phyloP scores from a whole-genome alignment of 1,140 invertebrate species.

The Eurosta solidaginis region DNA sequence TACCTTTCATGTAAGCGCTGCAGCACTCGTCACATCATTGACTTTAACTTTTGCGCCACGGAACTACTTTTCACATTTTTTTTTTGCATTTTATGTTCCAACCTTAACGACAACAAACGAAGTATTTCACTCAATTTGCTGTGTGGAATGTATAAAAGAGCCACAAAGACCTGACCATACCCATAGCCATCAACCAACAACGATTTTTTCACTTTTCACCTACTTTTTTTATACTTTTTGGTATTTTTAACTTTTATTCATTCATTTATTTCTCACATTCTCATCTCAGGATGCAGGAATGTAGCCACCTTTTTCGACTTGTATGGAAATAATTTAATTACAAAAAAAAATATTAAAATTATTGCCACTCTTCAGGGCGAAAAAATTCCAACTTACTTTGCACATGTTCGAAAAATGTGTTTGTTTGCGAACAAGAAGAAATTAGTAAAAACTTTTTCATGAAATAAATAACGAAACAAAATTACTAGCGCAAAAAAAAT shows the following conservation, averaged over 20 bases:
- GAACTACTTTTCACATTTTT: not conserved
- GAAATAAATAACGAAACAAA: too few relatives aligned
- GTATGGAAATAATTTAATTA: conserved; percentile 12
- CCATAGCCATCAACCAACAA: not conserved
- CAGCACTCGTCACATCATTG: not conserved
- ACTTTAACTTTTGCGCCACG: not conserved
- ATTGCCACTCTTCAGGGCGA: not conserved
- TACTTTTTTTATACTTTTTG: not conserved
- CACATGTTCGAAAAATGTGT: too few relatives aligned
- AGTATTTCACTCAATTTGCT: conserved; percentile 23
- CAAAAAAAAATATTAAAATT: not conserved
- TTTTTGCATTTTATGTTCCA: not conserved
- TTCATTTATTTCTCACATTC: not conserved
- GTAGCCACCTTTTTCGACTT: not conserved
- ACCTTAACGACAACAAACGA: not conserved
- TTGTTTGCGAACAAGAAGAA: too few relatives aligned
- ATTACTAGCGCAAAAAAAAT: too few relatives aligned
- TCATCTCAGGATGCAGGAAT: not conserved
- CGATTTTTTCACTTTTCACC: not conserved
- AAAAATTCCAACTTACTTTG: too few relatives aligned
- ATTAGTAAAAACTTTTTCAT: too few relatives aligned
- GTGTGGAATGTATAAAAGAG: not conserved
- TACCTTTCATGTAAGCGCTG: too few relatives aligned
- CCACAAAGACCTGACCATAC: not conserved
- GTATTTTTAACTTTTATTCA: conserved; percentile 9